These are phyloP conservation scores for Cyrtodaria siliqua DNA, from an alignment of 2,888 invertebrate species.

Conservation along the genomic window DNA sequence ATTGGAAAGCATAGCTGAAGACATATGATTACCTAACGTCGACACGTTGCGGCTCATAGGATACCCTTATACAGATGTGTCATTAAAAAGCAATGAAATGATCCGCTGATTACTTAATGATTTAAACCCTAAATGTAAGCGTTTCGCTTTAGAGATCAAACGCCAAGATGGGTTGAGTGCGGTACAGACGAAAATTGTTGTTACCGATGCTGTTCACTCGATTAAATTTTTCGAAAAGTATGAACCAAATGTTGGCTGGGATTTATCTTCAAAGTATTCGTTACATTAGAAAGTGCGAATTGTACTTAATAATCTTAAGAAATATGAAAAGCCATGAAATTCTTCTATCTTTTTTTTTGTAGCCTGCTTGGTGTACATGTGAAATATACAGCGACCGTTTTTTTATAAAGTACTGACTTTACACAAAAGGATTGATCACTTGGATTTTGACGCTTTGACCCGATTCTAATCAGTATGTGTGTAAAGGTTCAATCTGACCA, in stretches of 20 bases:
- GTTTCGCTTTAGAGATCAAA: slow-evolving; percentile 43
- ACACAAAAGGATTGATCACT: slow-evolving; percentile 60
- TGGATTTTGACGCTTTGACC: slow-evolving; percentile 52
- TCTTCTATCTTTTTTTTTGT: too few relatives aligned
- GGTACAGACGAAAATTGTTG: slow-evolving; percentile 17
- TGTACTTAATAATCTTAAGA: slow-evolving; percentile 10
- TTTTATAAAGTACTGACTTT: slow-evolving; percentile 36
- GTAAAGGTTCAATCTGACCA: slow-evolving; percentile 42
- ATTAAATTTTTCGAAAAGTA: slow-evolving; percentile 38
- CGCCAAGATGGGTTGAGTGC: slow-evolving; percentile 19
- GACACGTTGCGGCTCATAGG: not conserved
- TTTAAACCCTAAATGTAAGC: slow-evolving; percentile 36
- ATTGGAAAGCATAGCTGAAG: not conserved
- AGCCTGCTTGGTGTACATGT: not conserved
- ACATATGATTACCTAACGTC: slow-evolving; percentile 26
- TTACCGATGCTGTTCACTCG: slow-evolving; percentile 43
- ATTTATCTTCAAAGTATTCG: not conserved
- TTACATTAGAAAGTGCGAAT: not conserved
- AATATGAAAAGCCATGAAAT: not conserved
- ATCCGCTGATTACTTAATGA: slow-evolving; percentile 34
- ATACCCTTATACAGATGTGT: slow-evolving; percentile 5
- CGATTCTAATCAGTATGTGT: slow-evolving; percentile 44
- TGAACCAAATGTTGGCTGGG: not conserved
- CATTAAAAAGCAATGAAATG: slow-evolving; percentile 41
- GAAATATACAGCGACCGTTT: not conserved